Evolutionary conservation across 2,797 vertebrate species (phyloP), one percentile per base, ranked within the genome.

Genomic region (Mastacembelus armatus): DNA sequence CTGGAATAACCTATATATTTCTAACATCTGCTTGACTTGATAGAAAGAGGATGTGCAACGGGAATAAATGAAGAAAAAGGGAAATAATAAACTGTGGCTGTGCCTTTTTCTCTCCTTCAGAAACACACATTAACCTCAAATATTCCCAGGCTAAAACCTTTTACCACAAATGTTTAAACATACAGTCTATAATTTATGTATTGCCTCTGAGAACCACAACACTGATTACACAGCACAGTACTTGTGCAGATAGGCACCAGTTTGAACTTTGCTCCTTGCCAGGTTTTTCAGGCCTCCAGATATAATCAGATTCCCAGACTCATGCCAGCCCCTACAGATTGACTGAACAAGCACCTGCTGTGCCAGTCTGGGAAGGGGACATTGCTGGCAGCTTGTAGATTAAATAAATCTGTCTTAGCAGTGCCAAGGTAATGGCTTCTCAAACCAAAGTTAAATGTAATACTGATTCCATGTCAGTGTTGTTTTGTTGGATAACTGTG

Each of bases 341-440:
- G 85, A 88, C 87, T 80, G 81, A 89, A 85, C 86, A 86, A 81
- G 84, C 85, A 80, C 82, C 81, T 83, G 89, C 86, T 89, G 87
- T 89, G 90, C 88, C 80, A 87, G 80, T 80, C 84, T 86, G 81
- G 74, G 82, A 88, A 71, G 71, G 75, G 75, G 88, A 87, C 78
- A 54, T 77, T 74, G 81, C 81, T 90, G 83, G 89, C 86, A 92
- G 88, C 84, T 86, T 89, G 88, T 66, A 90, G 90, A 91, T 92
- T 91, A 91, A 92, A 93, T 91, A 90, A 92, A 91, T 84, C 87
- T 86, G 89, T 91, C 90, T 90, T 64, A 77, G 92, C 86, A 21
- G 72, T 92, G 89, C 89, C 89, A 91, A 84, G 85, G 85, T 90
- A 91, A 91, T 87, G 86, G 86, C 87, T 88, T 92, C 88, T 89